Conservation (phyloP, 2,113 vertebrate genomes). For the Petaurus breviceps region DNA sequence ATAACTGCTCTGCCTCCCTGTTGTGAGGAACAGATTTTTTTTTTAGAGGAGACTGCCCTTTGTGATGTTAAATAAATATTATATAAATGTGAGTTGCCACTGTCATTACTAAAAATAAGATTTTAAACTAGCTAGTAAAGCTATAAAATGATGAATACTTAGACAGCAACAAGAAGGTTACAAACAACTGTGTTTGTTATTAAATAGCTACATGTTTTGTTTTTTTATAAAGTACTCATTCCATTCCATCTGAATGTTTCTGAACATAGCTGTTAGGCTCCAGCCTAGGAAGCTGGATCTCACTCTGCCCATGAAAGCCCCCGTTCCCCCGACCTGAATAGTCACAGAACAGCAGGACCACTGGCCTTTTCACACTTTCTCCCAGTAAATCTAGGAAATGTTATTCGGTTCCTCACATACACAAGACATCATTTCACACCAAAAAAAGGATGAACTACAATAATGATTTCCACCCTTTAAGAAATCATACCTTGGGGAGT, state of each 20-base stretch:
- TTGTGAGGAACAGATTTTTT: conserved; percentile 4
- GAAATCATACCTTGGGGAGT: neutral
- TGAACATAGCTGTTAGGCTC: neutral
- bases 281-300: too few relatives aligned
- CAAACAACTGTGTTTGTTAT: conserved; percentile 9
- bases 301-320: neutral
- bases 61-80: neutral
- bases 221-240: neutral
- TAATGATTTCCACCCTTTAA: neutral
- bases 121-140: neutral
- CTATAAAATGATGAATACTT: neutral
- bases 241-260: neutral
- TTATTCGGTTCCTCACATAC: too few relatives aligned
- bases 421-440: neutral
- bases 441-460: neutral
- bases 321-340: too few relatives aligned
- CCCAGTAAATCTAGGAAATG: too few relatives aligned
- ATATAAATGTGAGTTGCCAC: conserved; percentile 17
- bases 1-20: neutral
- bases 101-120: neutral
- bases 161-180: conserved; percentile 2
- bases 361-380: too few relatives aligned
- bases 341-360: too few relatives aligned
- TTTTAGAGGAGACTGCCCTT: neutral
- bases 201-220: conserved; percentile 23